Evolutionary conservation across 2,888 invertebrate species (phyloP), one percentile per base, ranked within the genome.

Genomic region (Chaetogeoica ovagalla): DNA sequence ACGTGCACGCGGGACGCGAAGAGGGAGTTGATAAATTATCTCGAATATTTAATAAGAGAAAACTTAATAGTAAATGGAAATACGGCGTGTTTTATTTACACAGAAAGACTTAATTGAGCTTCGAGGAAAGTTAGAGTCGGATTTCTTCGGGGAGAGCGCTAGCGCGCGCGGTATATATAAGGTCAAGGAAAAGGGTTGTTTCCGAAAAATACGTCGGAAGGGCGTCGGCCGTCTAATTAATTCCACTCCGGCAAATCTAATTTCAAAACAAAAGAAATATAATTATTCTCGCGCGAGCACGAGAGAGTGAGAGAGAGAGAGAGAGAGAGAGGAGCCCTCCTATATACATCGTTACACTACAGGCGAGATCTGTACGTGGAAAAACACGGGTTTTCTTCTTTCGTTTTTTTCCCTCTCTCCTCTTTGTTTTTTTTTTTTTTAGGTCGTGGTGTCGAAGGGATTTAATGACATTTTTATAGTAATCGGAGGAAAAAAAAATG

Each of bases 41-140:
- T 59, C 79, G 79, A 79, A 79, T 79, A 79, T 79, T 79, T 79
- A 79, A 79, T 71, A 79, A 79, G 71, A 79, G 79, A 71, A 79
- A 79, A 79, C 79, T 79, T 79, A 79, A 79, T 79, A 79, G 79
- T 30, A 79, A 79, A 79, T 79, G 79, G 70, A 79, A 79, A 79
- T 79, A 71, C 79, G 69, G 69, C 69, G 77, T 77, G 71, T 71
- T 79, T 79, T 79, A 79, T 79, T 79, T 79, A 79, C 70, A 71
- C 70, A 71, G 79, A 79, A 79, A 71, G 79, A 79, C 79, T 79
- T 79, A 79, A 79, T 79, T 79, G 79, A 71, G 79, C 79, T 63
- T 57, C 63, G 55, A 55, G 39, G 79, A 71, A 70, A 70, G 79
- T 70, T 63, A 48, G 79, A 63, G 57, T 21, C 21, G 79, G 63